Conservation (phyloP, 2,797 vertebrate species). For the Tokudaia muenninki region DNA sequence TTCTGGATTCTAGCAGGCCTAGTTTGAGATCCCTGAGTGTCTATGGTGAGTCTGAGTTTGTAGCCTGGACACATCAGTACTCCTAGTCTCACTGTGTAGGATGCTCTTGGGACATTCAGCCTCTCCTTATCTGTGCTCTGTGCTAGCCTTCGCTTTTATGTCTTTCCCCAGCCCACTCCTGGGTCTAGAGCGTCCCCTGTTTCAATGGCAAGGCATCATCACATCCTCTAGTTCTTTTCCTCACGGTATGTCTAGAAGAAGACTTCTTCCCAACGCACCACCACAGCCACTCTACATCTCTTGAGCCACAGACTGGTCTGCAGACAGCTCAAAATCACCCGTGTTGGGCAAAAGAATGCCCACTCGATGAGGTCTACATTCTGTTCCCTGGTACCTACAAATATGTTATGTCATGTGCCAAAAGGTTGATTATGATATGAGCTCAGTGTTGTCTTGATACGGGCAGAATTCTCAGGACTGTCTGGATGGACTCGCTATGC, state of each 20-base stretch:
- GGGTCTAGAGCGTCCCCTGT: no score
- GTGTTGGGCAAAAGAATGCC: neutral
- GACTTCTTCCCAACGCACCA: neutral
- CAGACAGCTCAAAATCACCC: neutral
- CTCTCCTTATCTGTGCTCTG: neutral
- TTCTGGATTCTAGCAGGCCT: neutral
- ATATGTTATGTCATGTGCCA: neutral
- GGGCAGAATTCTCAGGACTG: neutral
- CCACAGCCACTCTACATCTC: neutral
- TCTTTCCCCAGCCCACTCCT: neutral
- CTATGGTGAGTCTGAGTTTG: neutral
- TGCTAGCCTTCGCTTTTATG: accelerated
- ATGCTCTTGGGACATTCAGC: neutral
- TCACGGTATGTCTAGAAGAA: neutral
- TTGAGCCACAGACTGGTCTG: neutral
- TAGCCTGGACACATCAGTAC: neutral
- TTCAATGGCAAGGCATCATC: accelerated
- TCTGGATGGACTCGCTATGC: neutral
- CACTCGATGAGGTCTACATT: neutral
- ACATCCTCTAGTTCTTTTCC: neutral
- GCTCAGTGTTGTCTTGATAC: neutral
- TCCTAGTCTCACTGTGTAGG: neutral
- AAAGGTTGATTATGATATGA: neutral
- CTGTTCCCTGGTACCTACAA: neutral
- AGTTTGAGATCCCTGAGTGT: neutral